phyloP scores from a whole-genome alignment of 2,113 vertebrate genomes.

The Melanostigma gelatinosum region DNA sequence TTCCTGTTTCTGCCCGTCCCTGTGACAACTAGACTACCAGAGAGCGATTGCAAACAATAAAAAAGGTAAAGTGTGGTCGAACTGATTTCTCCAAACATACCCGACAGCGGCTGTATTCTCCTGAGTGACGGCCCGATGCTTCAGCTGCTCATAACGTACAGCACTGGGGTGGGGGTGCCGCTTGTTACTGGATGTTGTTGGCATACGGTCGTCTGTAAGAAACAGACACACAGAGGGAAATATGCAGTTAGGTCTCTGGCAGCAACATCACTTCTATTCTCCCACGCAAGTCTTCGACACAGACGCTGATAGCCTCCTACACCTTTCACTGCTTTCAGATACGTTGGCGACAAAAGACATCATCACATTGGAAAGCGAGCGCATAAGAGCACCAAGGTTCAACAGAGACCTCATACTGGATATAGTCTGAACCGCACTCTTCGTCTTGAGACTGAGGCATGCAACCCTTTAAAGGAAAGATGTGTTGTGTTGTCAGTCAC shows the following conservation, averaged over 20 bases:
- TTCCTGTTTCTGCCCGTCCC: neutral
- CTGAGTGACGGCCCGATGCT: neutral
- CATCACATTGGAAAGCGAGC: accelerated
- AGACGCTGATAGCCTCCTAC: neutral
- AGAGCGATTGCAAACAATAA: no score
- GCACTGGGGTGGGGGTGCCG: neutral
- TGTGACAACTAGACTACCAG: no score
- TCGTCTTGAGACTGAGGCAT: neutral
- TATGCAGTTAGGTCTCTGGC: neutral
- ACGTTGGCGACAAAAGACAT: neutral
- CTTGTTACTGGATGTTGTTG: neutral
- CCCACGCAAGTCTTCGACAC: slow-evolving; percentile 1
- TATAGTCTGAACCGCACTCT: neutral
- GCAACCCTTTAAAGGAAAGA: neutral
- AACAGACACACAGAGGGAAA: neutral
- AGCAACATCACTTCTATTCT: neutral
- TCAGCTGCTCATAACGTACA: neutral
- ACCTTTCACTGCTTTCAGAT: neutral
- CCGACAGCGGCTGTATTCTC: neutral
- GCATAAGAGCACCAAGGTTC: neutral
- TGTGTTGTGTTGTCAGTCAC: neutral
- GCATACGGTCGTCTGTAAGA: neutral
- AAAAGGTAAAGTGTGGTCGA: neutral
- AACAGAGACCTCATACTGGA: neutral
- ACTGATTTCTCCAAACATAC: neutral